These are phyloP conservation scores for Anableps anableps DNA, from an alignment of 2,797 vertebrate genomes.

Conservation along the genomic window DNA sequence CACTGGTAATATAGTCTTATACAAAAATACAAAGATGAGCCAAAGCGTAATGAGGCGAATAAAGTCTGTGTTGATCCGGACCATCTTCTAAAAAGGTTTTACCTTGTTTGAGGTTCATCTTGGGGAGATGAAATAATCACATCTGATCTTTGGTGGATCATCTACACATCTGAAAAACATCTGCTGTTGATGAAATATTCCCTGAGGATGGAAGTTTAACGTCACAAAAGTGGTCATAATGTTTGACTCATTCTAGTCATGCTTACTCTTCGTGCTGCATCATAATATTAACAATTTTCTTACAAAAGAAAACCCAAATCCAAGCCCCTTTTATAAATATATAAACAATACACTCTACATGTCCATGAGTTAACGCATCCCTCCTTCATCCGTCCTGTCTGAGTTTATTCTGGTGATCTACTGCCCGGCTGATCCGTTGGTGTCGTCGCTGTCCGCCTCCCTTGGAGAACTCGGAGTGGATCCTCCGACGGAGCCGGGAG, in stretches of 20 bases:
- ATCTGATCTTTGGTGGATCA: background rate
- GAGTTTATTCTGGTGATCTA: constrained; percentile 40
- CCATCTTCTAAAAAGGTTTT: background rate
- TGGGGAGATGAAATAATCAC: background rate
- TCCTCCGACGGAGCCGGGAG: background rate
- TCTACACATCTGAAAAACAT: background rate
- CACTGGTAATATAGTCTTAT: constrained; percentile 18
- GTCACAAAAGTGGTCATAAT: background rate
- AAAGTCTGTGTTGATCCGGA: background rate
- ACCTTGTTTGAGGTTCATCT: background rate
- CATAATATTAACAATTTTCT: constrained; percentile 5
- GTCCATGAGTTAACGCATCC: constrained; percentile 18
- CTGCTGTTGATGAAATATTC: background rate
- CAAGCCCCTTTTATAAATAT: constrained; percentile 29
- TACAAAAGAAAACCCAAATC: constrained; percentile 27
- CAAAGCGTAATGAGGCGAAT: constrained; percentile 6
- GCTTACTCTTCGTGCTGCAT: constrained; percentile 1
- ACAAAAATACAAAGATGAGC: constrained; percentile 14
- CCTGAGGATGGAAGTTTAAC: background rate
- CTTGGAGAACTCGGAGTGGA: constrained; percentile 73
- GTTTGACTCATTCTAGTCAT: background rate
- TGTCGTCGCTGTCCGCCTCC: constrained; percentile 79
- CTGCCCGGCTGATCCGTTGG: constrained; percentile 68
- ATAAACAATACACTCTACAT: background rate
- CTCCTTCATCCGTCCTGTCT: constrained; percentile 23